Evolutionary conservation across 2,113 vertebrate species (phyloP).

Genomic region (Cairina moschata): DNA sequence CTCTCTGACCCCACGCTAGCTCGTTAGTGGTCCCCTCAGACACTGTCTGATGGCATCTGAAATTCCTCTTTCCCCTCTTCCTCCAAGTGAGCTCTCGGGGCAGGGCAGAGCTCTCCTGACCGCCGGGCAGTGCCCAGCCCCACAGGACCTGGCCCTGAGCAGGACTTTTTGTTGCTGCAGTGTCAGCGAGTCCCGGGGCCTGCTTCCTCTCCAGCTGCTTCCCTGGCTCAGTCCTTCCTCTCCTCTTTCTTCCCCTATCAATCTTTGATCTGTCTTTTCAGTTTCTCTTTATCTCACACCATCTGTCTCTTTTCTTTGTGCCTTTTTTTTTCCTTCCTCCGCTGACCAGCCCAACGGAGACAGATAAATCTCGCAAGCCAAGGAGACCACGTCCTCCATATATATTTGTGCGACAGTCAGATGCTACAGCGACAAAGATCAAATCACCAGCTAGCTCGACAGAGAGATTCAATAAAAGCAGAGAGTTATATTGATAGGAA

Average conservation of each 20-base stretch:
- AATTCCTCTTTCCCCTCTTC: not conserved
- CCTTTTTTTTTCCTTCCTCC: not conserved
- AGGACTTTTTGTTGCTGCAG: not conserved
- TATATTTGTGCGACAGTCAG: constrained; percentile 1
- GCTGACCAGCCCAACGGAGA: constrained; percentile 51
- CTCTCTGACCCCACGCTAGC: not conserved
- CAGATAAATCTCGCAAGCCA: constrained; percentile 48
- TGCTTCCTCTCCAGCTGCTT: not conserved
- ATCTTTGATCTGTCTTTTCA: not conserved
- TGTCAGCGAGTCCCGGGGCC: not conserved
- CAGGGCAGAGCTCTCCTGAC: not conserved
- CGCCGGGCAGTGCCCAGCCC: accelerated
- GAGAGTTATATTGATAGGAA: constrained; percentile 14
- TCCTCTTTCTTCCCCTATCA: not conserved
- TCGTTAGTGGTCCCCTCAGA: not conserved
- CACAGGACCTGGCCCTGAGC: not conserved
- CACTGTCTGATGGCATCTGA: not conserved
- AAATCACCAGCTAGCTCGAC: constrained; percentile 3
- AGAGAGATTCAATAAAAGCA: constrained; percentile 42
- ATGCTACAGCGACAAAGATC: constrained; percentile 8
- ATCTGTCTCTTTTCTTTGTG: constrained; percentile 32
- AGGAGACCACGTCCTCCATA: constrained; percentile 45
- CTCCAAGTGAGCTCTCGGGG: not conserved
- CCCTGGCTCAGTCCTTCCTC: not conserved
- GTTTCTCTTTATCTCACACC: constrained; percentile 1